Conservation (phyloP, 1,140 invertebrate genomes). For the Ips nitidus region DNA sequence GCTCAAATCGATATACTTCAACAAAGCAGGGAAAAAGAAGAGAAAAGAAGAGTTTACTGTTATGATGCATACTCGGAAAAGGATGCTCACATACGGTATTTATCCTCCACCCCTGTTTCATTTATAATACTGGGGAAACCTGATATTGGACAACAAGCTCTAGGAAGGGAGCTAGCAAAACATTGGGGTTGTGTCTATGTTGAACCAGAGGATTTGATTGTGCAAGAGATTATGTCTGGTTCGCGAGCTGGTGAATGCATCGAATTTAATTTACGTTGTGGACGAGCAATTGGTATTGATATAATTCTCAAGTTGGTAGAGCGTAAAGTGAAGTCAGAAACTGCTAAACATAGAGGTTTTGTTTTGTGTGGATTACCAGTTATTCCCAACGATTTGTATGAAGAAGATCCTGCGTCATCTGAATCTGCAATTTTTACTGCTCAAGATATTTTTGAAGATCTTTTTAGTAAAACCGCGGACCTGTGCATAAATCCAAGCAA, state of each 20-base stretch:
- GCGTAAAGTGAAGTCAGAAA: conserved; percentile 53
- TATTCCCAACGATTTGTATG: conserved; percentile 51
- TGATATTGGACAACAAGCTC: conserved; percentile 53
- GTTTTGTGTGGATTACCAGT: conserved; percentile 62
- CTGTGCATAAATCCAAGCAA: conserved; percentile 38
- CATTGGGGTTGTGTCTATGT: conserved; percentile 59
- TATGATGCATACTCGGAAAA: conserved; percentile 46
- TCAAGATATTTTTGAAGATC: conserved; percentile 53
- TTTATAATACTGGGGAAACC: conserved; percentile 62
- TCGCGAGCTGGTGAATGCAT: conserved; percentile 56
- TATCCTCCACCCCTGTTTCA: conserved; percentile 55
- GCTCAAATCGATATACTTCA: conserved; percentile 34
- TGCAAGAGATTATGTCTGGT: conserved; percentile 57
- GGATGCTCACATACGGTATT: conserved; percentile 55
- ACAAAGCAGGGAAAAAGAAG: conserved; percentile 8
- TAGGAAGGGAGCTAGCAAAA: conserved; percentile 58
- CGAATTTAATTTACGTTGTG: conserved; percentile 57
- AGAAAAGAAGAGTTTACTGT: neutral
- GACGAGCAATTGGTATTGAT: conserved; percentile 54
- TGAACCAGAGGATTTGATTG: conserved; percentile 57
- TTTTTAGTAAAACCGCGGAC: conserved; percentile 43
- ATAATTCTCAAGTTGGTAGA: conserved; percentile 55
- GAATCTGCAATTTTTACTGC: conserved; percentile 55
- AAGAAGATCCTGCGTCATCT: conserved; percentile 50
- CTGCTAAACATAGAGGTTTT: conserved; percentile 60